These are phyloP conservation scores for Peromyscus attwateri DNA, from an alignment of 2,797 vertebrate species.

Conservation along the genomic window DNA sequence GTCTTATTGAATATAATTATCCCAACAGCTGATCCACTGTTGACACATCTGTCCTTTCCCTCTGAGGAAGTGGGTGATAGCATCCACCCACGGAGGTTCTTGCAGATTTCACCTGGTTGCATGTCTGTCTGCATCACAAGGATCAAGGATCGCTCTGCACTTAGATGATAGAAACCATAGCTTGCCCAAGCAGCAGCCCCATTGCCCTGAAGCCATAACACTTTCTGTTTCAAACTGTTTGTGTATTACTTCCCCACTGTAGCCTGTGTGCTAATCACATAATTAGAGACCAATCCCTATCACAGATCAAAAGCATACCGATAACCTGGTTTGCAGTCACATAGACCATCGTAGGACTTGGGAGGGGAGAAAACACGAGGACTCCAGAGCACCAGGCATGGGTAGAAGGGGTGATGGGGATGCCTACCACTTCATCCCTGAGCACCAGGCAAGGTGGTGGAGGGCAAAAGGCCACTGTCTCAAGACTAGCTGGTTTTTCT, in stretches of 20 bases:
- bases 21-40: conserved; percentile 3
- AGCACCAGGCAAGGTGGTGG: neutral
- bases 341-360: accelerated
- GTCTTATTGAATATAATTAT: conserved; percentile 67
- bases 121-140: neutral
- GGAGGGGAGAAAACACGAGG: no score
- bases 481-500: accelerated
- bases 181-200: neutral
- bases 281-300: neutral
- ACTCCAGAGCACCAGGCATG: neutral
- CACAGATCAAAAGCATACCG: neutral
- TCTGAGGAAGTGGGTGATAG: neutral
- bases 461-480: accelerated
- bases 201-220: neutral
- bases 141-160: accelerated
- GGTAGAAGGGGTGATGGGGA: neutral
- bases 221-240: no score
- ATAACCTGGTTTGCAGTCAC: neutral
- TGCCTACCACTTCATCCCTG: neutral
- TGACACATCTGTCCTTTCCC: conserved; percentile 38
- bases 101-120: neutral
- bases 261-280: neutral
- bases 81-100: accelerated
- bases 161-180: neutral
- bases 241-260: accelerated